A percentile compares a stretch with the other conserved stretches of the same genome.
Conservation (phyloP, 2,888 invertebrate species). For the Stomorhina lunata region DNA sequence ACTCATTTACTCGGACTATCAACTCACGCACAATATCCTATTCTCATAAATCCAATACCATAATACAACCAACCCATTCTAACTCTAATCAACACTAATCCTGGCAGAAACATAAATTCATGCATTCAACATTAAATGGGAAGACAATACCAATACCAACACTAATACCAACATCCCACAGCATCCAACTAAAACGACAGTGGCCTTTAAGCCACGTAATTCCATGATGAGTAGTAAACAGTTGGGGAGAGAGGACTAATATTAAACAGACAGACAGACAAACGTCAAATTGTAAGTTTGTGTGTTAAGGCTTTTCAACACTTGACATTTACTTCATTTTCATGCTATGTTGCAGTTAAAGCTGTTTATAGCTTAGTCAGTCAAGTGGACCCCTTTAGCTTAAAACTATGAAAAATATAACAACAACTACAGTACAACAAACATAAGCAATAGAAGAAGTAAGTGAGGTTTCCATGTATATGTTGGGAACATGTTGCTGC, state of each 20-base stretch:
- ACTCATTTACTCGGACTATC: background rate
- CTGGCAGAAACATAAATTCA: constrained; percentile 36
- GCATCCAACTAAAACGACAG: background rate
- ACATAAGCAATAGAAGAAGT: constrained; percentile 18
- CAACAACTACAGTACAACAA: background rate
- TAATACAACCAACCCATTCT: constrained; percentile 18
- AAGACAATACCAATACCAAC: too few relatives aligned
- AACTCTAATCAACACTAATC: constrained; percentile 49
- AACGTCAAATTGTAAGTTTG: background rate
- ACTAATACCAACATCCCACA: background rate
- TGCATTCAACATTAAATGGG: constrained; percentile 13
- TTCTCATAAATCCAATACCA: constrained; percentile 28
- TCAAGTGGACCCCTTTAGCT: constrained; percentile 35
- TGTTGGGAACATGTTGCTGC: background rate
- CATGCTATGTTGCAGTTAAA: constrained; percentile 63
- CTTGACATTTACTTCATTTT: constrained; percentile 60
- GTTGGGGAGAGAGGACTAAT: background rate
- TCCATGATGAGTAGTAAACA: background rate
- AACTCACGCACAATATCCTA: background rate
- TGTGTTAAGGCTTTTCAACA: constrained; percentile 47
- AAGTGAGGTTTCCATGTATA: background rate
- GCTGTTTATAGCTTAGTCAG: constrained; percentile 63
- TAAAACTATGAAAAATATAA: background rate
- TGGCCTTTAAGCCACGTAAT: constrained; percentile 47
- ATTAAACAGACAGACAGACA: constrained; percentile 5